phyloP scores from a whole-genome alignment of 2,797 vertebrate species.

The Pelodytes ibericus region DNA sequence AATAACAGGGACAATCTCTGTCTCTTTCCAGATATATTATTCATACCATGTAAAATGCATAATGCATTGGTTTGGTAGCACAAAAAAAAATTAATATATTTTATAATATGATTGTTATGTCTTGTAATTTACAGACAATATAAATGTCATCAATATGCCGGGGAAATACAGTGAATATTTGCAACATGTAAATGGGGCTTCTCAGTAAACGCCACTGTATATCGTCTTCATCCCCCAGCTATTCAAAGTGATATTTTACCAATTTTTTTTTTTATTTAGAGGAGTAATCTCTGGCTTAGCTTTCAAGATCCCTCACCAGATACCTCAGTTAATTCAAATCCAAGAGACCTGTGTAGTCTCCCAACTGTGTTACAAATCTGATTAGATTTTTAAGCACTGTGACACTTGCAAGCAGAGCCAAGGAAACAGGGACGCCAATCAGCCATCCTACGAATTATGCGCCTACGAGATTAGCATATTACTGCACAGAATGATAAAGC shows the following conservation, averaged over 20 bases:
- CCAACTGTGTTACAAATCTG: constrained; percentile 44
- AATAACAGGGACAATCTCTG: too few relatives aligned
- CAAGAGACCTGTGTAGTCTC: background rate
- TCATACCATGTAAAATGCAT: too few relatives aligned
- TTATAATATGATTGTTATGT: too few relatives aligned
- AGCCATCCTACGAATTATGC: constrained; percentile 15
- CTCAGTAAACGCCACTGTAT: too few relatives aligned
- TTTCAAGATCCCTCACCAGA: constrained; percentile 17
- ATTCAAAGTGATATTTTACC: constrained; percentile 1
- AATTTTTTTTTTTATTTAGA: constrained; percentile 26
- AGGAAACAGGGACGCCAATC: constrained; percentile 29
- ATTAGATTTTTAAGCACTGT: constrained; percentile 35
- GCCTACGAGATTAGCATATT: background rate
- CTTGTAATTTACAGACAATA: too few relatives aligned
- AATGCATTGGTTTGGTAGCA: too few relatives aligned
- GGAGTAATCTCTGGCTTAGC: constrained; percentile 44
- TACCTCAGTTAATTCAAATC: constrained; percentile 23
- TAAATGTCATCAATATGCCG: too few relatives aligned
- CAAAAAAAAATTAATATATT: too few relatives aligned
- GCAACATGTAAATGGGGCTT: too few relatives aligned
- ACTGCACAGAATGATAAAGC: background rate
- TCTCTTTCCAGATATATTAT: too few relatives aligned
- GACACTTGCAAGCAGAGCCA: background rate
- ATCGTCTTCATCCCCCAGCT: background rate
- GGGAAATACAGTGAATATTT: too few relatives aligned